Base-by-base conservation (phyloP, 2,888 invertebrate species). In the Rhopalosiphum nymphaeae region DNA sequence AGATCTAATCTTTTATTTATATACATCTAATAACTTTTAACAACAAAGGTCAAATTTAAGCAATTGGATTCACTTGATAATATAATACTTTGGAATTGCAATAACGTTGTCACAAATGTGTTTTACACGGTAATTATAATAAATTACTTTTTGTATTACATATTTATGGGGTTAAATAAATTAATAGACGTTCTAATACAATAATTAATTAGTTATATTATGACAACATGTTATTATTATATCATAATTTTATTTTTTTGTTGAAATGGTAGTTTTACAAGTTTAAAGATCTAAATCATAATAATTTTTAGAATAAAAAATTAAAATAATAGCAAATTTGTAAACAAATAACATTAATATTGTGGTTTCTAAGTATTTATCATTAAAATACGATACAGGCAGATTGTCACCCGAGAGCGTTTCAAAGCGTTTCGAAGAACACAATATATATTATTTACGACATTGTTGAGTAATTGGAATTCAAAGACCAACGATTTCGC, bases 1-100 rank as follows among this genome's bases (percentile, higher is more conserved):
- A 90, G n/a, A 67, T 25, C n/a, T 91, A 86, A 86, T 85, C 57
- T 85, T 57, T 46, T 46, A n/a, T 91, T 91, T 91, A 57, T 91
- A 57, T 46, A 57, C 36, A 91, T 86, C 42, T 57, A n/a, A 46
- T 46, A n/a, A 57, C 85, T 25, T 91, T 85, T 85, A 85, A 57
- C n/a, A 53, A 46, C 57, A 26, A 36, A 44, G 57, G 91, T 91
- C 13, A 44, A 57, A n/a, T n/a, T 49, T 78, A 53, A 44, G 56
- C 44, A 44, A 57, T 86, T 86, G n/a, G 57, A 57, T 86, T 36
- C 86, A 86, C 25, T 57, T 91, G 36, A 78, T 36, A 86, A 57
- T 26, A 85, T n/a, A 21, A 25, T 44, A 44, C 29, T 2, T 57
- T 56, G 78, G 21, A 78, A 56, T 44, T 21, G 29, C 21, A 85